Evolutionary conservation across 1,140 invertebrate genomes (phyloP).

Genomic region (Anoplolepis gracilipes): DNA sequence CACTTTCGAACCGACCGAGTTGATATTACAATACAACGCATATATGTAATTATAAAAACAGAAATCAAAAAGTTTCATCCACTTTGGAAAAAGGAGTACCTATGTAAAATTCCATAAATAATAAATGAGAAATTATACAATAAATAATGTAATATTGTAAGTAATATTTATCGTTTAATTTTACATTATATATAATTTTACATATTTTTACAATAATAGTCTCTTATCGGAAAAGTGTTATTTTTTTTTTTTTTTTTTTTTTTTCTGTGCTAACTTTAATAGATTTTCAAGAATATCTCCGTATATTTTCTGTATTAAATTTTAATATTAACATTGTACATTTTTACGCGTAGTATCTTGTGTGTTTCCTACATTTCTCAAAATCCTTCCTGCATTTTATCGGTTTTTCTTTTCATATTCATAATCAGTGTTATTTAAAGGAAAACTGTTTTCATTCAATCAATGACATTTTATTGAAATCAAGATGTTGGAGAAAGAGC

Average conservation of each 20-base stretch:
- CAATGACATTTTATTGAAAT: conserved; percentile 2
- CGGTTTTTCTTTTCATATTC: not conserved
- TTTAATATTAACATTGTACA: too few relatives aligned
- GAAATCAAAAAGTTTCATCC: not conserved
- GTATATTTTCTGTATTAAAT: too few relatives aligned
- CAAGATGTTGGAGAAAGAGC: not conserved
- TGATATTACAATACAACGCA: too few relatives aligned
- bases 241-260: not conserved
- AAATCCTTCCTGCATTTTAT: not conserved
- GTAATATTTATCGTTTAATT: too few relatives aligned
- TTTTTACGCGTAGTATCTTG: not conserved
- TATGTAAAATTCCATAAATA: too few relatives aligned
- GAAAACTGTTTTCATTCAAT: not conserved
- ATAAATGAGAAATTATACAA: too few relatives aligned
- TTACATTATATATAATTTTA: too few relatives aligned
- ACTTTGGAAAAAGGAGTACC: too few relatives aligned
- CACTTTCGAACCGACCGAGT: not conserved
- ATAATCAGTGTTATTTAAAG: not conserved
- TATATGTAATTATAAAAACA: not conserved
- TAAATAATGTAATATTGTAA: too few relatives aligned
- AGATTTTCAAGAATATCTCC: not conserved
- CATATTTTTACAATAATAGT: too few relatives aligned
- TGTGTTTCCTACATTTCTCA: too few relatives aligned
- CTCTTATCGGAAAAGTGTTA: not conserved
- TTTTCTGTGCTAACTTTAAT: not conserved